A percentile compares a stretch with the other conserved stretches of the same genome.
Conservation (phyloP, 1,140 invertebrate genomes). For the Musca vetustissima region DNA sequence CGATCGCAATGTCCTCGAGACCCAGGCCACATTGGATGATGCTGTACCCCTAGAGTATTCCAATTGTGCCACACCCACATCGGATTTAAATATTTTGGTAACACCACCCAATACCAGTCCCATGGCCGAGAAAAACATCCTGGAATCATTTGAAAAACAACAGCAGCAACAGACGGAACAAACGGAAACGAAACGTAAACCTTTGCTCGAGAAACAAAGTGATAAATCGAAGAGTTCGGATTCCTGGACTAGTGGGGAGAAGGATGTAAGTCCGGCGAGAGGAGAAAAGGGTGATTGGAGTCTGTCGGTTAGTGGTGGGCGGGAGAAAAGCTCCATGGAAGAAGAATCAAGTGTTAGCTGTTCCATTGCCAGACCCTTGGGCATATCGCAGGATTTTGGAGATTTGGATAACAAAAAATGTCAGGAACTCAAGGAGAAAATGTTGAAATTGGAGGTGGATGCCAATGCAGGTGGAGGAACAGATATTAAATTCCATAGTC, state of each 20-base stretch:
- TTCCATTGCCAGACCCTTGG: slow-evolving; percentile 73
- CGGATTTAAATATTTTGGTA: slow-evolving; percentile 48
- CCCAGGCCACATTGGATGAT: slow-evolving; percentile 52
- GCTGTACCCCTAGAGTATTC: slow-evolving; percentile 48
- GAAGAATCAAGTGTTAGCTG: slow-evolving; percentile 79
- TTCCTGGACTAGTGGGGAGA: slow-evolving; percentile 65
- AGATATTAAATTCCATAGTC: slow-evolving; percentile 34
- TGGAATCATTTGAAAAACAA: slow-evolving; percentile 47
- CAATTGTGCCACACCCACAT: slow-evolving; percentile 51
- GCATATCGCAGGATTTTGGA: slow-evolving; percentile 72
- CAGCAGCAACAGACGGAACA: not conserved
- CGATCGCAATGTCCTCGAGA: slow-evolving; percentile 49
- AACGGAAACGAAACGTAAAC: slow-evolving; percentile 46
- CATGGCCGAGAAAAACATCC: slow-evolving; percentile 49
- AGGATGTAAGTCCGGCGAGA: slow-evolving; percentile 59
- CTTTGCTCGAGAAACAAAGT: slow-evolving; percentile 63
- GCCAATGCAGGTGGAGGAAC: slow-evolving; percentile 13
- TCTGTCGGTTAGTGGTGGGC: slow-evolving; percentile 59
- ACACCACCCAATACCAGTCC: slow-evolving; percentile 52
- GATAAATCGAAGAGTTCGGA: slow-evolving; percentile 69
- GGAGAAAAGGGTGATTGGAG: slow-evolving; percentile 51
- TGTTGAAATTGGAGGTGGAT: slow-evolving; percentile 46
- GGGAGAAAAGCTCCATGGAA: slow-evolving; percentile 65
- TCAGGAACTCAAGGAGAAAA: slow-evolving; percentile 48
- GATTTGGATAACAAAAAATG: slow-evolving; percentile 60